Evolutionary conservation across 2,113 vertebrate species (phyloP), one percentile per base, ranked within the genome.

Genomic region (Cisticola juncidis): DNA sequence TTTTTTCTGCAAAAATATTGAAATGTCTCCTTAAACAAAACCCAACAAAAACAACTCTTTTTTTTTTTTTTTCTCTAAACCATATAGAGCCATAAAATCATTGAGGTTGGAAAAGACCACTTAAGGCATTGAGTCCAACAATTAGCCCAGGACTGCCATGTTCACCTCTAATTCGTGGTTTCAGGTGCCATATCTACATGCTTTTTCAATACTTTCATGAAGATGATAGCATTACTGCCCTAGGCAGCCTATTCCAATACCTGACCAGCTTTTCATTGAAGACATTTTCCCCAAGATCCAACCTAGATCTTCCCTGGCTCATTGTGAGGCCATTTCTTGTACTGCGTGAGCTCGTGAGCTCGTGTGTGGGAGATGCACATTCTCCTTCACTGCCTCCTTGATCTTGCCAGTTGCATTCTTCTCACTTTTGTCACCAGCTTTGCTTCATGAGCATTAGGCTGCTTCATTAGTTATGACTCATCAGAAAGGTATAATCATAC

Each of bases 381-480:
- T 58, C 38, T 48, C 33, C 33, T 51, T 33, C 20, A 9, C 65
- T 36, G 5, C 35, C 47, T 81, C 64, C 66, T 54, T n/a, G 16
- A 17, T 60, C 23, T 26, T 80, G 25, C 36, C 40, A 42, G 48
- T 61, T 91, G 12, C 33, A 81, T 86, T 88, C 51, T 73, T 85
- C 36, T 85, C 50, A 35, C 51, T 85, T 86, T 40, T 45, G 25
- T 73, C 44, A 64, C 69, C 60, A 78, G 50, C 84, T 92, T 92
- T 28, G 3, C 56, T 95, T 95, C 82, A 68, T 22, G n/a, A 91
- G 23, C 73, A 51, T 81, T 86, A 90, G 87, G 89, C 40, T 69
- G 28, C 96, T 90, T 94, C 73, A 65, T 94, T 95, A 93, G 64
- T 96, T 95, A 95, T 88, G 86, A 95, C 54, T 96, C 81, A 82